Percentiles rank a stretch among this genome's conserved stretches.
Conservation (phyloP, 64 coral and sea anemone species). For the Pachyseris speciosa region DNA sequence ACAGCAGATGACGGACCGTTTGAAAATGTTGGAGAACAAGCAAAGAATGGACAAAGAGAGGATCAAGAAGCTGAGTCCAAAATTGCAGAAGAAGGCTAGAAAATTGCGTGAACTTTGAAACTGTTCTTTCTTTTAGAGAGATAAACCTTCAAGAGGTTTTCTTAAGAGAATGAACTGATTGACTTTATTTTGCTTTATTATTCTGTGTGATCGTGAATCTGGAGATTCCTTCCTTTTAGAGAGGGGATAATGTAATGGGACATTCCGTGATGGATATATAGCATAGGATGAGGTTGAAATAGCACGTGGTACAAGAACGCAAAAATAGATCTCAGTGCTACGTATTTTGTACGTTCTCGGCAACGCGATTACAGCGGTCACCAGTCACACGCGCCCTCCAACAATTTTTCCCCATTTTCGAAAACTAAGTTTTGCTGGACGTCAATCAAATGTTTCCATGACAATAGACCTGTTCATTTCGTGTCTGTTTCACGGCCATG, state of each 20-base stretch:
- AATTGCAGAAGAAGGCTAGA: background rate
- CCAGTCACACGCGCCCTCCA: too few species aligned
- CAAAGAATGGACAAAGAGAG: background rate
- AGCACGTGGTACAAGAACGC: background rate
- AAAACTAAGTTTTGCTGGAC: too few species aligned
- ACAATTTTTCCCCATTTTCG: too few species aligned
- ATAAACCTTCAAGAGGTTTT: background rate
- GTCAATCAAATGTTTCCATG: too few species aligned
- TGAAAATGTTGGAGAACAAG: background rate
- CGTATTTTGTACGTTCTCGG: too few species aligned
- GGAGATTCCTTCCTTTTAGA: background rate
- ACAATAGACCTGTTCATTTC: too few species aligned
- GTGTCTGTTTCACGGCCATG: too few species aligned
- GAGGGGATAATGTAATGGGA: constrained; percentile 7
- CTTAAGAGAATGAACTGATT: background rate
- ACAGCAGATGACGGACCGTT: background rate
- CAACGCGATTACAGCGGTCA: too few species aligned
- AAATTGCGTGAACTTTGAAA: background rate
- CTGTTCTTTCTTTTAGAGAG: background rate
- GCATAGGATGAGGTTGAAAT: background rate
- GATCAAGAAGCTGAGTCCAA: constrained; percentile 11
- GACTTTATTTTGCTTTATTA: background rate
- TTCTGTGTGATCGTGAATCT: background rate
- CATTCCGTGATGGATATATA: background rate
- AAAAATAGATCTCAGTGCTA: too few species aligned